Base-by-base conservation (phyloP, 2,888 invertebrate genomes). In the Lepidochitona cinerea region DNA sequence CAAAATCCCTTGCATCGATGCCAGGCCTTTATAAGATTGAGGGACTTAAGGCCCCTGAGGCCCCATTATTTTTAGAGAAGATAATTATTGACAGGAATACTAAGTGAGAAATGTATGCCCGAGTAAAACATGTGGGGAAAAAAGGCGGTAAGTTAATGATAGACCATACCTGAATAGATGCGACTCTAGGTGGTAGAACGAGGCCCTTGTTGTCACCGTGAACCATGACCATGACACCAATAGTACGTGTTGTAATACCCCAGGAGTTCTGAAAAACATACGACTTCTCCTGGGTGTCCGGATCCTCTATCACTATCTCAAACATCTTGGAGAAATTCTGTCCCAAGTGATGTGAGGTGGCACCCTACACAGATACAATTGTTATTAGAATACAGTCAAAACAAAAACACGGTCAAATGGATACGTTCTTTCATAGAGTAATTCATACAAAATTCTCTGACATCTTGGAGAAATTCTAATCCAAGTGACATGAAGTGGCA, bases 311-410 rank as follows among this genome's bases (percentile, higher is more conserved):
- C 12, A 95, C 93, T 73, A 99, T 97, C 83, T 99, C 97, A 91
- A 99, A 99, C 98, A 99, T 99, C 92, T 97, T 97, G 0, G 98
- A 97, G 92, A 99, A 99, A 92, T 99, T 99, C 92, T 99, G 99
- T 0, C 99, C 99, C 72, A 99, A 92, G 91, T 98, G 97, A 91
- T 99, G 99, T 71, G 99, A 99, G 0, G 99, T 99, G 0, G 95
- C 99, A 3, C 98, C 99, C 87, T 89, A 77, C 0, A 73, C 59
- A 49, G 41, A 49, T 2, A 49, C 3, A 49, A 49, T n/a, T n/a
- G n/a, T n/a, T n/a, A n/a, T n/a, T n/a, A n/a, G n/a, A n/a, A n/a
- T n/a, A n/a, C n/a, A n/a, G n/a, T n/a, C n/a, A n/a, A n/a, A n/a
- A n/a, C n/a, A n/a, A n/a, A n/a, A n/a, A n/a, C n/a, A n/a, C n/a